Evolutionary conservation across 2,888 invertebrate genomes (phyloP), one percentile per base, ranked within the genome.

Genomic region (Leptinotarsa peninsularis): DNA sequence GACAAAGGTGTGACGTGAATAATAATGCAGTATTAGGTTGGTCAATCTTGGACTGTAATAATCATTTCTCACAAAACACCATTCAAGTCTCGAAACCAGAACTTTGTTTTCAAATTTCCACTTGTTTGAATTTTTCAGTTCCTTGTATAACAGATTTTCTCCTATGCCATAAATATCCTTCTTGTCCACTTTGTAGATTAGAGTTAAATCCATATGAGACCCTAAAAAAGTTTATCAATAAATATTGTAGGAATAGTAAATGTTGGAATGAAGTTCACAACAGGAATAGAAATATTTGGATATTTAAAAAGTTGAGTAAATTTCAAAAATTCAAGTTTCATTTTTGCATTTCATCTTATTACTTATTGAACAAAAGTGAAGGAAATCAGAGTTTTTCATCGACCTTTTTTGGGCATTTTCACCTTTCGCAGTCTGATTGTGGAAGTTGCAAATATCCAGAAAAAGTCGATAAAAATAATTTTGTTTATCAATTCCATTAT

Each of bases 101-200:
- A n/a, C 17, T n/a, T 73, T 52, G 49, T 49, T 67, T 27, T 71
- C 71, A 18, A 78, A 76, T 72, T 74, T 75, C 81, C 80, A 80
- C 60, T 74, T 74, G 3, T 77, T 73, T 7, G 27, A 49, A 14
- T 67, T 54, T 67, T 72, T 72, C 43, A 83, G 71, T 52, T 75
- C 63, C 66, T 66, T 72, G 50, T 77, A 83, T 14, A 79, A 76
- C 49, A 78, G 71, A 76, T 83, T 83, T 52, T 76, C 78, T n/a
- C 73, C 74, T 17, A 27, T 67, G 67, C 72, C 73, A 67, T 82
- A 82, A n/a, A 66, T 66, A 72, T 82, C 79, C 43, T 73, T 78
- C 63, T 77, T 76, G 49, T 82, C 82, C 67, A 83, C 54, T 75
- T 79, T 80, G 67, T 82, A 83, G 52, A 21, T 21, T 2, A 81